A percentile compares a stretch with the other conserved stretches of the same genome.
Evolutionary conservation across 2,888 invertebrate species (phyloP).

Genomic region (Elmis aenea): DNA sequence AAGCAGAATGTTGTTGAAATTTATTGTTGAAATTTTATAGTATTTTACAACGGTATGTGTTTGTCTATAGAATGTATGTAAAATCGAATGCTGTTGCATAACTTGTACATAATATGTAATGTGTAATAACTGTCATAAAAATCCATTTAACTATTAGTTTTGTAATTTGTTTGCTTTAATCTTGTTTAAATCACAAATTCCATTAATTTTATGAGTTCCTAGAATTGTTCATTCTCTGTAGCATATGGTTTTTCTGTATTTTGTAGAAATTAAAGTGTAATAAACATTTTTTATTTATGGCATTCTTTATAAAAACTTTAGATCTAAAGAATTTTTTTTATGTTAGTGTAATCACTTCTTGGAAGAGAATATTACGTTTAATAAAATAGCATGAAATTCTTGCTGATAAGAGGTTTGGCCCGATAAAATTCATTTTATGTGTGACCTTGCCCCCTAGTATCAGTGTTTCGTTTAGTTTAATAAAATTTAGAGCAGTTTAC

Average conservation of each 20-base stretch:
- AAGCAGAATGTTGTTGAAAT: conserved; percentile 22
- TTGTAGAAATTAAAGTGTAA: conserved; percentile 11
- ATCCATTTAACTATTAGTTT: conserved; percentile 7
- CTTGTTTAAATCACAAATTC: conserved; percentile 5
- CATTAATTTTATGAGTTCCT: conserved; percentile 12
- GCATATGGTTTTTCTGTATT: conserved; percentile 15
- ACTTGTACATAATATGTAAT: not conserved
- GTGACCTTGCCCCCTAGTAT: too few species aligned
- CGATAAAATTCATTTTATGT: too few species aligned
- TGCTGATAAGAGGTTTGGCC: too few species aligned
- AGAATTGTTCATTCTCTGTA: conserved; percentile 12
- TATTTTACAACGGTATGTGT: conserved; percentile 3
- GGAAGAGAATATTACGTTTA: too few species aligned
- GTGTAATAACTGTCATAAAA: conserved; percentile 2
- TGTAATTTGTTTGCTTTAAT: conserved; percentile 3
- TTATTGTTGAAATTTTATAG: conserved; percentile 27
- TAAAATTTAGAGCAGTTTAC: too few species aligned
- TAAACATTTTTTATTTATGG: conserved; percentile 13
- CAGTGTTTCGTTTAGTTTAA: too few species aligned
- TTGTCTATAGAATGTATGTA: not conserved
- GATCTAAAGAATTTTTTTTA: too few species aligned
- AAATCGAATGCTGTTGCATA: not conserved
- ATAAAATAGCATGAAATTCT: too few species aligned
- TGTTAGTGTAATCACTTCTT: too few species aligned
- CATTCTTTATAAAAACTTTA: too few species aligned